Conservation (phyloP, 2,888 invertebrate genomes). For the Allacma fusca region DNA sequence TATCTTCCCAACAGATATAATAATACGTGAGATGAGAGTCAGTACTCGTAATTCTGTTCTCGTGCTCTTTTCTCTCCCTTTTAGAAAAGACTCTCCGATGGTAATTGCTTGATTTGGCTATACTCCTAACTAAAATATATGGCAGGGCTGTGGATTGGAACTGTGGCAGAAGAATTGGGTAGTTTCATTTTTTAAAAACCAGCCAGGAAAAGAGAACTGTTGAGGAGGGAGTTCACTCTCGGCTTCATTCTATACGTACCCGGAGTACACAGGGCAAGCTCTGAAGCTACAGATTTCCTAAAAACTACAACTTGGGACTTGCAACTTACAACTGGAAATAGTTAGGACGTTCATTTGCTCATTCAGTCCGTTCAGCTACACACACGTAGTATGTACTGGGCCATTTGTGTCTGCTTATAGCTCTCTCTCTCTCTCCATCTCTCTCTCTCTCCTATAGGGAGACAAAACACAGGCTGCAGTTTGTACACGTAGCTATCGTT, state of each 20-base stretch:
- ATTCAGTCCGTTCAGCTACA: background rate
- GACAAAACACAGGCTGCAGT: too few species aligned
- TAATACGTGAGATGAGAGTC: background rate
- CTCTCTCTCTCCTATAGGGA: too few species aligned
- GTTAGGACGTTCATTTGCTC: conserved; percentile 1
- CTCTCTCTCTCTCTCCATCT: too few species aligned
- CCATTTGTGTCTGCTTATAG: too few species aligned
- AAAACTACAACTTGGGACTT: background rate
- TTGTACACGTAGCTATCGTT: too few species aligned
- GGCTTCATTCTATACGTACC: background rate
- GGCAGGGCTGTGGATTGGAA: background rate
- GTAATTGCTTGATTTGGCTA: conserved; percentile 18
- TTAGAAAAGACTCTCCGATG: background rate
- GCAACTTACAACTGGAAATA: conserved; percentile 4
- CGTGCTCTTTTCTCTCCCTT: background rate
- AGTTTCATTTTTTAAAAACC: background rate
- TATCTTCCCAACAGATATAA: background rate
- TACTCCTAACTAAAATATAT: background rate
- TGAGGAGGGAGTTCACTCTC: background rate
- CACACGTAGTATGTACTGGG: too few species aligned
- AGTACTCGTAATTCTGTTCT: conserved; percentile 14
- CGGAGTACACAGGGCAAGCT: background rate
- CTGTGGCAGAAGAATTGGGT: background rate
- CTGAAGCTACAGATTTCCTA: background rate
- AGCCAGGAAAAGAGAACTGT: background rate